These are phyloP conservation scores for Andrena minutula DNA, from an alignment of 2,888 invertebrate genomes.

Conservation along the genomic window DNA sequence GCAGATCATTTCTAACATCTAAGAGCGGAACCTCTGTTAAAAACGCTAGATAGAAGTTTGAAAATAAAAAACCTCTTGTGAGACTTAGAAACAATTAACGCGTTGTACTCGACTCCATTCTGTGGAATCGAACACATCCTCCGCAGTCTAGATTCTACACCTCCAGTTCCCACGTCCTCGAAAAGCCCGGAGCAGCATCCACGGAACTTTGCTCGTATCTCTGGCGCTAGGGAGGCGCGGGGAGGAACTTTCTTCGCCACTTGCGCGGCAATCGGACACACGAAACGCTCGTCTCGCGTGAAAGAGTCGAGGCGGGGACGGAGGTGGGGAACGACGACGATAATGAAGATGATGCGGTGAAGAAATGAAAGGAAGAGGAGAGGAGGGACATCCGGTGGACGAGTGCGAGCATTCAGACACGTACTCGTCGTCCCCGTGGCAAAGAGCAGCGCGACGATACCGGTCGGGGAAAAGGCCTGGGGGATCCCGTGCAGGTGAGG, in stretches of 20 bases:
- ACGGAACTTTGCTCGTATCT: slow-evolving; percentile 14
- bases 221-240: neutral
- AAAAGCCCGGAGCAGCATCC: neutral
- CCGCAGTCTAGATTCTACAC: no score
- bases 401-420: slow-evolving; percentile 73
- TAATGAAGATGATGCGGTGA: slow-evolving; percentile 75
- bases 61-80: no score
- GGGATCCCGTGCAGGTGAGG: slow-evolving; percentile 14
- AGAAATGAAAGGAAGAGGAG: slow-evolving; percentile 69
- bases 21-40: no score
- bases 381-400: slow-evolving; percentile 76
- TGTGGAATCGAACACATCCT: no score
- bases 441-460: slow-evolving; percentile 29
- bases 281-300: slow-evolving; percentile 25
- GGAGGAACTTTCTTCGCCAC: slow-evolving; percentile 20
- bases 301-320: neutral
- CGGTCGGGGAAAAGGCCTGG: slow-evolving; percentile 46
- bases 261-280: slow-evolving; percentile 43
- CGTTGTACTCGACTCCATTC: no score
- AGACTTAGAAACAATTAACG: no score
- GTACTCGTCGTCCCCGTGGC: slow-evolving; percentile 49
- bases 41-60: no score
- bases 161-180: neutral
- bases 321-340: slow-evolving; percentile 64
- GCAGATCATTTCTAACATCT: no score